phyloP scores from a whole-genome alignment of 2,113 vertebrate species.

The Nerophis lumbriciformis region DNA sequence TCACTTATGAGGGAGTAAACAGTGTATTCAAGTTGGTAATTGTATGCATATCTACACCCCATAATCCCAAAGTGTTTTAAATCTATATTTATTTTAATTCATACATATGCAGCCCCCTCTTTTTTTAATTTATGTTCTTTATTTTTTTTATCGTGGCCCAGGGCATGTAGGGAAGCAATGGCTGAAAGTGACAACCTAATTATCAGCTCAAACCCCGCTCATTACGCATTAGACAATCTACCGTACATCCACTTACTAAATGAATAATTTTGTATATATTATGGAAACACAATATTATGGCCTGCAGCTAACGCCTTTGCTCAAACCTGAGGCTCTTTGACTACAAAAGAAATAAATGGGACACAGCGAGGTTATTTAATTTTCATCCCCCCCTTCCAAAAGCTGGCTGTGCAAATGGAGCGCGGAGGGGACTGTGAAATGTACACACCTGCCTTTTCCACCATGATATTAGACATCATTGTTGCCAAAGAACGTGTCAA shows the following conservation, averaged over 20 bases:
- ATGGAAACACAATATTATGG: constrained; percentile 74
- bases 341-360: constrained; percentile 76
- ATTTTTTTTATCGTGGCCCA: constrained; percentile 52
- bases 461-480: constrained; percentile 26
- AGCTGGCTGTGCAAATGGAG: constrained; percentile 62
- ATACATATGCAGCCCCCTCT: constrained; percentile 26
- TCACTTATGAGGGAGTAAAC: constrained; percentile 18
- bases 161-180: constrained; percentile 62
- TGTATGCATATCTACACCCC: constrained; percentile 29
- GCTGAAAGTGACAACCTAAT: constrained; percentile 80
- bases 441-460: constrained; percentile 64
- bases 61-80: constrained; percentile 23
- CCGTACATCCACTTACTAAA: constrained; percentile 77
- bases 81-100: constrained; percentile 48
- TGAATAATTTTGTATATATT: constrained; percentile 83
- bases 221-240: constrained; percentile 80
- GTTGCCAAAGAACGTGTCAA: constrained; percentile 22
- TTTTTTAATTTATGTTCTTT: constrained; percentile 34
- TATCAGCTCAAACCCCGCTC: constrained; percentile 73
- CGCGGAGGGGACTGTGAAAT: constrained; percentile 38
- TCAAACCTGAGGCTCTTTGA: constrained; percentile 71
- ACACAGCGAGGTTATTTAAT: constrained; percentile 76
- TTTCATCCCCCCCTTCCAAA: constrained; percentile 60
- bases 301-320: constrained; percentile 72
- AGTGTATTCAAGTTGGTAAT: constrained; percentile 19